phyloP scores from a whole-genome alignment of 2,797 vertebrate species.

The Loris lydekkerianus region DNA sequence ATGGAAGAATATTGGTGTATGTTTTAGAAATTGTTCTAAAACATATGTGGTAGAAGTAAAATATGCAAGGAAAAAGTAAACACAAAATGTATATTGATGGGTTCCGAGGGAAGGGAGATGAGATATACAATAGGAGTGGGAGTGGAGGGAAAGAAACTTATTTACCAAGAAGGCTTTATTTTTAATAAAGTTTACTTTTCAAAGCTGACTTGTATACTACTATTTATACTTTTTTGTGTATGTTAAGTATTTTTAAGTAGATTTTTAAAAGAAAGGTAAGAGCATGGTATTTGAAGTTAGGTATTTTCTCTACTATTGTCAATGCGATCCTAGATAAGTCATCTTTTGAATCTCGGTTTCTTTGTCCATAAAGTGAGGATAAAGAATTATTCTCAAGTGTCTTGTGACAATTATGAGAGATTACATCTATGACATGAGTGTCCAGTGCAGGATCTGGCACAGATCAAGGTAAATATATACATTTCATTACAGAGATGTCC shows the following conservation, averaged over 20 bases:
- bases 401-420: not conserved
- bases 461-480: not conserved
- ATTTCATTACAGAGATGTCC: no score
- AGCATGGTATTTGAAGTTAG: not conserved
- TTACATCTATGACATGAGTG: not conserved
- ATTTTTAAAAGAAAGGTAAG: not conserved
- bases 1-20: not conserved
- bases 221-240: not conserved
- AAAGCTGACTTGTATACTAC: not conserved
- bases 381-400: not conserved
- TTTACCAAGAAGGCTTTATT: not conserved
- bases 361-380: not conserved
- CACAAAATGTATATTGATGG: not conserved
- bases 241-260: not conserved
- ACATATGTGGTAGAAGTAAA: not conserved
- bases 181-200: not conserved
- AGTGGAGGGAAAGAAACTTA: rapidly evolving
- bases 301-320: not conserved
- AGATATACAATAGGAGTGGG: rapidly evolving
- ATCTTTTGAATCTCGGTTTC: not conserved
- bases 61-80: not conserved
- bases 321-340: not conserved
- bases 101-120: not conserved
- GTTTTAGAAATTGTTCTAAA: not conserved
- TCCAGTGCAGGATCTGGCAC: not conserved